Base-by-base conservation (phyloP, 2,113 vertebrate species). In the Capreolus pygargus region DNA sequence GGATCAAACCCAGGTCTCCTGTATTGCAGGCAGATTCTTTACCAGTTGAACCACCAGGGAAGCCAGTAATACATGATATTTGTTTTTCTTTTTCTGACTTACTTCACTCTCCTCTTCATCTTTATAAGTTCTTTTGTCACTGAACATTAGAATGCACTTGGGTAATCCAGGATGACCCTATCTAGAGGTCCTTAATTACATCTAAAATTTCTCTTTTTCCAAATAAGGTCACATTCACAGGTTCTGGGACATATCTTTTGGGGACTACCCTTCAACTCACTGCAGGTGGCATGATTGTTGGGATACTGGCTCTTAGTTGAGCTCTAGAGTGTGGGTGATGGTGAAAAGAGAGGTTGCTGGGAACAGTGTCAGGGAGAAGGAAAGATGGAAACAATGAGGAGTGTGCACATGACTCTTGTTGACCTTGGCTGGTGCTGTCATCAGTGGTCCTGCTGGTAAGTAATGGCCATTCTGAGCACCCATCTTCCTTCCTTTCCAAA, bases 391-490 rank as follows among this genome's bases (percentile, higher is more conserved):
- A 64, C 9, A 47, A 50, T 2, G 52, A 67, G 17, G 60, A 57
- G 30, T 19, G 21, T 33, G 30, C 25, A 36, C 3, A 0, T 7
- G 55, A 47, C 15, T 11, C 6, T 23, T n/a, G n/a, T 25, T 23
- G 82, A 30, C 28, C 11, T 25, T 43, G 79, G 11, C 45, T 21
- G 54, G 23, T 12, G 5, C 85, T 76, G 19, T 36, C 47, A 27
- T 57, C n/a, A 50, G 54, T 7, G 27, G 54, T 14, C 83, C 67
- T 60, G n/a, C 5, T 12, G 5, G 45, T 28, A 23, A 39, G 57
- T 2, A 33, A 86, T 16, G 88, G 30, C 17, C 19, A 0, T 76
- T 78, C 36, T 33, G 64, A 45, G 7, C 19, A 39, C 4, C 25
- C 28, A 7, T 2, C 30, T 79, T n/a, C 67, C 21, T 61, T 50